A percentile compares a stretch with the other conserved stretches of the same genome.
phyloP scores from a whole-genome alignment of 2,113 vertebrate genomes.

The Cololabis saira region DNA sequence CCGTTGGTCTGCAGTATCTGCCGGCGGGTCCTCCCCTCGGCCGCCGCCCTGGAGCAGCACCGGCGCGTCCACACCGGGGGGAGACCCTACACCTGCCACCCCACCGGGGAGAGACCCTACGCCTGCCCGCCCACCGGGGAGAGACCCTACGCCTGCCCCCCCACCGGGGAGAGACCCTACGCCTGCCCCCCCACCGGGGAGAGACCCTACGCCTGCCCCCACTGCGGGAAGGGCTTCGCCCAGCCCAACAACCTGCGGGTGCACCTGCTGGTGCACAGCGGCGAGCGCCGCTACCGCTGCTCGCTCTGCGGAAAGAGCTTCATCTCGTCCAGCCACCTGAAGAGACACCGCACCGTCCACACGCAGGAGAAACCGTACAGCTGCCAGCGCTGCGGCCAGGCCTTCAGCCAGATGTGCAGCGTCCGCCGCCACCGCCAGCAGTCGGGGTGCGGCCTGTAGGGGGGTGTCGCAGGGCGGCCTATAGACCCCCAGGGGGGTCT shows the following conservation, averaged over 20 bases:
- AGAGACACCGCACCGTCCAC: conserved; percentile 76
- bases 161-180: too few relatives aligned
- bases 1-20: conserved; percentile 52
- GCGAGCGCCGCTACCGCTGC: conserved; percentile 72
- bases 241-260: conserved; percentile 77
- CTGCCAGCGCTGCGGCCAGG: conserved; percentile 75
- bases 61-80: conserved; percentile 65
- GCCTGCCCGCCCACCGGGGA: too few relatives aligned
- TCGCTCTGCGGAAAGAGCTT: conserved; percentile 76
- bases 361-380: conserved; percentile 78
- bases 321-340: conserved; percentile 75
- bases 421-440: conserved; percentile 75
- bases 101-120: too few relatives aligned
- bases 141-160: too few relatives aligned
- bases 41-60: conserved; percentile 57
- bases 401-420: conserved; percentile 75
- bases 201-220: conserved; percentile 70
- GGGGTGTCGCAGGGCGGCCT: conserved; percentile 76
- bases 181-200: too few relatives aligned
- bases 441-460: conserved; percentile 75
- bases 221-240: conserved; percentile 75
- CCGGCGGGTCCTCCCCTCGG: conserved; percentile 52
- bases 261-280: conserved; percentile 74
- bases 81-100: too few relatives aligned
- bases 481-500: conserved; percentile 12